Percentiles rank a stretch among this genome's conserved stretches.
phyloP scores from a whole-genome alignment of 2,888 invertebrate species.

The Clanis bilineata region DNA sequence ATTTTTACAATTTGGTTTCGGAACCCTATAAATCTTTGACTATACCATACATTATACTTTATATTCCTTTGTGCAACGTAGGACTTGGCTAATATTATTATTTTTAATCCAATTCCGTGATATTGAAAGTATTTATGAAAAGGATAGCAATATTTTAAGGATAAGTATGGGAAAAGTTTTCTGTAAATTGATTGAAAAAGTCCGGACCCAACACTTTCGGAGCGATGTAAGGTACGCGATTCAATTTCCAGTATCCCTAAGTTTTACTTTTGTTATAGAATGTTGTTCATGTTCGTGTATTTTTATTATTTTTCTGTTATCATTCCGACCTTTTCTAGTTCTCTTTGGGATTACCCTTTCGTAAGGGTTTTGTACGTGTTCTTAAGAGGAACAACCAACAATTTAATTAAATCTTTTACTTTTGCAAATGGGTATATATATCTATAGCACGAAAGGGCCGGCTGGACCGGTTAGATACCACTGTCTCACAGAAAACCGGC shows the following conservation, averaged over 20 bases:
- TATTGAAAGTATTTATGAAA: not conserved
- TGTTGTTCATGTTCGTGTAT: constrained; percentile 12
- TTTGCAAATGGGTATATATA: too few relatives aligned
- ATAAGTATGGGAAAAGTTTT: not conserved
- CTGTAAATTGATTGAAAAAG: constrained; percentile 6
- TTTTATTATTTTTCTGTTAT: constrained; percentile 21
- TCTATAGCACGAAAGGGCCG: too few relatives aligned
- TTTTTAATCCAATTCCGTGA: not conserved
- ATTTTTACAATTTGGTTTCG: too few relatives aligned
- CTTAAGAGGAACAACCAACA: not conserved
- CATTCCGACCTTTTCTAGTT: constrained; percentile 7
- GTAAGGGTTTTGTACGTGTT: not conserved
- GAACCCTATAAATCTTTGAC: too few relatives aligned
- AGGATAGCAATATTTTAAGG: not conserved
- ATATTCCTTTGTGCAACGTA: not conserved
- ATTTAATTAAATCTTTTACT: not conserved
- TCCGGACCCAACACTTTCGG: constrained; percentile 6
- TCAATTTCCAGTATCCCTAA: constrained; percentile 18
- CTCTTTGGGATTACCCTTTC: constrained; percentile 6
- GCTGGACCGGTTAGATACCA: too few relatives aligned
- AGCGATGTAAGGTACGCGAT: constrained; percentile 14
- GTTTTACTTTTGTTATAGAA: constrained; percentile 16
- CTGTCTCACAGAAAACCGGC: too few relatives aligned
- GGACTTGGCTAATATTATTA: not conserved
- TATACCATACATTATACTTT: too few relatives aligned